Evolutionary conservation across 92 coral and sea anemone genomes (phyloP).

Genomic region (Pocillopora meandrina): DNA sequence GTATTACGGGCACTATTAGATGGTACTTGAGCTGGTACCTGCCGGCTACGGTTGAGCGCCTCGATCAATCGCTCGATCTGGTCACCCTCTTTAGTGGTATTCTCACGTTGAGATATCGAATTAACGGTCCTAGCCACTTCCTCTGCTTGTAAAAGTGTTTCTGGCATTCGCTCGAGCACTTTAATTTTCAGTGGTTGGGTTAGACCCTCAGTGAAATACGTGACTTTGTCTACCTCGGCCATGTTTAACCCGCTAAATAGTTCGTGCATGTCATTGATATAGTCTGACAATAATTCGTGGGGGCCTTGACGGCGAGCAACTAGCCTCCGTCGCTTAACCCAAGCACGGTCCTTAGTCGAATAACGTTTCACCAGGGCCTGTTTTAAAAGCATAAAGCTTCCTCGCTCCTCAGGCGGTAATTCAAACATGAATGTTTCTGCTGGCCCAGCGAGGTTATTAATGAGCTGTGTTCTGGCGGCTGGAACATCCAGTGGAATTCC

Average conservation of each 20-base stretch:
- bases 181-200: background rate
- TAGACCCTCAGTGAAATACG: constrained; percentile 8
- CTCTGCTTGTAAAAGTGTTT: constrained; percentile 1
- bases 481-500: too few relatives aligned
- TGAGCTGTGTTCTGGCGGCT: too few relatives aligned
- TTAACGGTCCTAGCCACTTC: constrained; percentile 6
- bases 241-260: background rate
- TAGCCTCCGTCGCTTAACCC: background rate
- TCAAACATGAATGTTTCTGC: too few relatives aligned
- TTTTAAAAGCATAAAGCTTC: background rate
- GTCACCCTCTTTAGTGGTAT: background rate
- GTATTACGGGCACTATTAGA: too few relatives aligned
- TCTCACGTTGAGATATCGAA: background rate
- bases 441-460: too few relatives aligned
- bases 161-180: background rate
- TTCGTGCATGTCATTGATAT: constrained; percentile 2
- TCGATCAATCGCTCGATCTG: background rate
- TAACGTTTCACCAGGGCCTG: background rate
- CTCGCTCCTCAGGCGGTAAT: too few relatives aligned
- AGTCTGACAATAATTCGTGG: background rate
- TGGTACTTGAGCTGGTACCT: too few relatives aligned
- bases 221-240: background rate
- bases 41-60: background rate
- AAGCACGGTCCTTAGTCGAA: background rate
- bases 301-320: background rate